These are phyloP conservation scores for Patella ulyssiponensis DNA, from an alignment of 2,888 invertebrate species.

Conservation along the genomic window DNA sequence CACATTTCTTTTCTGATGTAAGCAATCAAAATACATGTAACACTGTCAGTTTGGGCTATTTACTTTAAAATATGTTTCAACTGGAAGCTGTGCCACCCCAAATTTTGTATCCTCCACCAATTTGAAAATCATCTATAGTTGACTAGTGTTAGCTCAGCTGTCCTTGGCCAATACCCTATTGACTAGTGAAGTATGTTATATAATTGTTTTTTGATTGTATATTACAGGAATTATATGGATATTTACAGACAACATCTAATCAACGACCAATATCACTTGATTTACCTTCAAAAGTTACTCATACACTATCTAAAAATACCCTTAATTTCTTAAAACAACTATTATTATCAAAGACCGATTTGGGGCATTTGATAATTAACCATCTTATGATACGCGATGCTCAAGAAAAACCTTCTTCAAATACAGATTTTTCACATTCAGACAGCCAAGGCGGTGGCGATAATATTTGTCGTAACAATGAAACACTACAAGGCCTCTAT, in stretches of 20 bases:
- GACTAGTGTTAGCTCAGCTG: too few relatives aligned
- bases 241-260: conserved; percentile 23
- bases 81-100: too few relatives aligned
- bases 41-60: too few relatives aligned
- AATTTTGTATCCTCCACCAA: too few relatives aligned
- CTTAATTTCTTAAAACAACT: conserved; percentile 35
- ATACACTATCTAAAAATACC: conserved; percentile 26
- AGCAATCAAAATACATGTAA: too few relatives aligned
- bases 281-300: neutral
- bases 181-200: too few relatives aligned
- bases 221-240: conserved; percentile 62
- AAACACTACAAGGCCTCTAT: conserved; percentile 52
- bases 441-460: neutral
- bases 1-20: too few relatives aligned
- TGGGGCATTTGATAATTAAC: conserved; percentile 48
- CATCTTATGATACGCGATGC: conserved; percentile 30
- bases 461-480: conserved; percentile 40
- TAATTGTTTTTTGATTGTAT: conserved; percentile 16
- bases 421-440: conserved; percentile 31
- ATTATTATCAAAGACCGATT: conserved; percentile 45
- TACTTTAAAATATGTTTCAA: too few relatives aligned
- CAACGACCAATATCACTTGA: too few relatives aligned
- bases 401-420: conserved; percentile 30
- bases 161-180: too few relatives aligned
- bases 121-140: too few relatives aligned